Conservation (phyloP, 2,888 invertebrate genomes). For the Amblyjoppa fuscipennis region DNA sequence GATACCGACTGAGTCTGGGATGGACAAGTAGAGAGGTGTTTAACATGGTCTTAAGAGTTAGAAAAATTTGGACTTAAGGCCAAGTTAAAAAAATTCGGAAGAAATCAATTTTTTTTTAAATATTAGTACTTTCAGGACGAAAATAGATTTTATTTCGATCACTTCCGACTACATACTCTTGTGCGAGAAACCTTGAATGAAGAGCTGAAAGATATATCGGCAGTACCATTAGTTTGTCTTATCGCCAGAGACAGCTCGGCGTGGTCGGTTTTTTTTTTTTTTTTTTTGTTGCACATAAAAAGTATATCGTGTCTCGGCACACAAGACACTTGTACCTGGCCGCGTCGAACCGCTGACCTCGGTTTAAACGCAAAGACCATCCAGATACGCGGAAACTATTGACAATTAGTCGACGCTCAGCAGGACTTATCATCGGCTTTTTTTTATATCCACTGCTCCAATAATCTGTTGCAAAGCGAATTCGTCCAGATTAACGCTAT, state of each 20-base stretch:
- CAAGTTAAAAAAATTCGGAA: background rate
- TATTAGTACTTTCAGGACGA: background rate
- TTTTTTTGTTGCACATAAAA: background rate
- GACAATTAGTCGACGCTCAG: background rate
- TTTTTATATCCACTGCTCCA: background rate
- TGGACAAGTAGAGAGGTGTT: too few species aligned
- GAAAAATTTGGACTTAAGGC: too few species aligned
- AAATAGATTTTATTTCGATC: background rate
- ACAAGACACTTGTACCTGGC: background rate
- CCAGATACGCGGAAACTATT: slow-evolving; percentile 20
- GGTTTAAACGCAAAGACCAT: background rate
- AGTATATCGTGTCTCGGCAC: background rate
- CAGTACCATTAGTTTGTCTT: slow-evolving; percentile 2
- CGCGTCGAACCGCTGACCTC: background rate
- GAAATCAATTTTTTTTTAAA: background rate
- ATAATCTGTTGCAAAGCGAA: background rate
- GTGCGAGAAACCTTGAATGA: slow-evolving; percentile 19
- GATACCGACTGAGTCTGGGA: too few species aligned
- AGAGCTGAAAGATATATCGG: slow-evolving; percentile 7
- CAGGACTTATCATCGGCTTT: background rate
- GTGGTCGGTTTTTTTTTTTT: background rate
- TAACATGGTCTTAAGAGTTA: too few species aligned
- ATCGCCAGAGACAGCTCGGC: slow-evolving; percentile 13
- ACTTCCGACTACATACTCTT: background rate
- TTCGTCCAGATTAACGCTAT: slow-evolving; percentile 20